Evolutionary conservation across 1,140 invertebrate genomes (phyloP), one percentile per base, ranked within the genome.

Genomic region (Batillaria attramentaria): DNA sequence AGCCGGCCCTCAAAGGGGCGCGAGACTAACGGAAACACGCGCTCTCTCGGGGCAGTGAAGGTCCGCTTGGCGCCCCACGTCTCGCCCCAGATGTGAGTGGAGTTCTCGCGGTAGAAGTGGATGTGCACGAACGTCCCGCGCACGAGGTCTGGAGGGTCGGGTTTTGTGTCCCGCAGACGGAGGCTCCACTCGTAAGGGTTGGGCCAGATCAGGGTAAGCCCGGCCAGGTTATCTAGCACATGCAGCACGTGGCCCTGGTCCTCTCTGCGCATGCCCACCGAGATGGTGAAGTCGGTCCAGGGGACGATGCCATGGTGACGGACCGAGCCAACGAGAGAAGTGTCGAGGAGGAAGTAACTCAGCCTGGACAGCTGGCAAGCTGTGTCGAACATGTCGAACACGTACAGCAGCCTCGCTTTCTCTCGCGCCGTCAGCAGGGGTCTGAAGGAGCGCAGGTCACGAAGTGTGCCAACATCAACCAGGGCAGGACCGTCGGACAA

Each of bases 291-390:
- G 73, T 75, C 73, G 6, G 35, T 60, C 73, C 73, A 75, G 2
- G 73, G 73, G 8, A 65, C 57, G 35, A 75, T 0, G 37, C 73
- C 73, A 39, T 75, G 73, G 39, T 75, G 73, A 75, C 73, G 73
- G 6, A 75, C 18, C 2, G 73, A 62, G 31, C 73, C 73, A 16
- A 75, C 54, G 5, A 75, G 73, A 4, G 73, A 75, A 57, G 20
- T 10, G 3, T 42, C 57, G 31, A 75, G 16, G 54, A 75, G 33
- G 73, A 75, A 75, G 73, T 57, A 75, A 28, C 16, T 39, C 1
- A 75, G 73, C 20, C 39, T 10, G n/a, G 50, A 24, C 18, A 18
- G 18, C 57, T 5, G 10, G 31, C 73, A 75, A 1, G 57, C 54
- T 16, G 37, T n/a, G 37, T 37, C 31, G 73, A 75, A 75, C 18